Conservation (phyloP, 2,888 invertebrate genomes). For the Agriopis leucophaearia region DNA sequence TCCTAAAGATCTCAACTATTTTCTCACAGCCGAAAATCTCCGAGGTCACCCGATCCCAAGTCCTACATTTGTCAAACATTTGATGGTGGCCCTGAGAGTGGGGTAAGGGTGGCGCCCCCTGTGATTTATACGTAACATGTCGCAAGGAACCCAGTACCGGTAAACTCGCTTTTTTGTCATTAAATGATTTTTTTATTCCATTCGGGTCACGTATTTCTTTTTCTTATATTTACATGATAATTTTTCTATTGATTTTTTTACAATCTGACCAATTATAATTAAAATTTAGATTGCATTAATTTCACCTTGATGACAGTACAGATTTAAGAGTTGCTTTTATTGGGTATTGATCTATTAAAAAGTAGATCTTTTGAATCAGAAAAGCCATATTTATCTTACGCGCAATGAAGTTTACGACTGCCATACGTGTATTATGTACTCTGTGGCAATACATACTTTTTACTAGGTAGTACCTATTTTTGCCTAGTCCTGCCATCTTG, state of each 20-base stretch:
- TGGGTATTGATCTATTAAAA: no score
- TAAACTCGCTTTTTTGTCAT: slow-evolving; percentile 81
- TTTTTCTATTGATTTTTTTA: slow-evolving; percentile 19
- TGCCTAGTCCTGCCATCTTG: slow-evolving; percentile 19
- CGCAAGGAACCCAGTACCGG: slow-evolving; percentile 76
- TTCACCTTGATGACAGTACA: no score
- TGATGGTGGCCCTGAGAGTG: slow-evolving; percentile 42
- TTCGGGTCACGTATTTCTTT: slow-evolving; percentile 50
- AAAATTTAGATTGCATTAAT: no score
- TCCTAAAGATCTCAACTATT: slow-evolving; percentile 17
- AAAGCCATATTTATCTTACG: no score
- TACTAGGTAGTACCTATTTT: neutral
- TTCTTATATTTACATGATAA: slow-evolving; percentile 16
- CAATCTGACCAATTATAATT: no score
- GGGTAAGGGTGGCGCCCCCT: slow-evolving; percentile 73
- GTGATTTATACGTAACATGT: slow-evolving; percentile 86
- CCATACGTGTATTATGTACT: no score
- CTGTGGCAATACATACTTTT: neutral
- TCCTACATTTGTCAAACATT: slow-evolving; percentile 31
- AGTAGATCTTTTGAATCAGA: no score
- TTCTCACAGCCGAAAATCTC: neutral
- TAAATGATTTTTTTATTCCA: slow-evolving; percentile 82
- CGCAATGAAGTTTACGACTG: no score
- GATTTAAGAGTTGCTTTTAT: no score
- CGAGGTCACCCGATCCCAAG: slow-evolving; percentile 18